A percentile compares a stretch with the other conserved stretches of the same genome.
These are phyloP conservation scores for Trididemnum miniatum DNA, from an alignment of 23 tunicate genomes.

Conservation along the genomic window DNA sequence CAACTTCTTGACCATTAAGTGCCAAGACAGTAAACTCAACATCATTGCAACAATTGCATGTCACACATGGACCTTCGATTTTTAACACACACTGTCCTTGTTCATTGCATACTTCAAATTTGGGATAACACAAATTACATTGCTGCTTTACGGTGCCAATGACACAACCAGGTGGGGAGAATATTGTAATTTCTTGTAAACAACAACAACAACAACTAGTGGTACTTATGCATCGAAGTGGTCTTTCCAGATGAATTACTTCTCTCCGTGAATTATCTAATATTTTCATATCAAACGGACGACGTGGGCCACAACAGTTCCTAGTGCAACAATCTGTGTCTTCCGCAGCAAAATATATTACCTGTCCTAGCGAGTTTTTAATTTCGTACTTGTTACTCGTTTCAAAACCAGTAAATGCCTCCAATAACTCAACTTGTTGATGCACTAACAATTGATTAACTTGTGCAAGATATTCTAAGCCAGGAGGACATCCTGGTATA, in stretches of 20 bases:
- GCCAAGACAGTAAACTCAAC: conserved; percentile 86
- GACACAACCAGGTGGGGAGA: conserved; percentile 77
- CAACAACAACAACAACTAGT: conserved; percentile 72
- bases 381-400: conserved; percentile 77
- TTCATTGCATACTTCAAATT: conserved; percentile 69
- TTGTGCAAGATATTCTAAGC: conserved; percentile 73
- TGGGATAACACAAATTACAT: conserved; percentile 65
- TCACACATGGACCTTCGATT: conserved; percentile 80
- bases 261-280: conserved; percentile 57
- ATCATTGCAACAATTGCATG: conserved; percentile 65
- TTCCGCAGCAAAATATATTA: conserved; percentile 86
- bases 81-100: conserved; percentile 57
- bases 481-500: conserved; percentile 73
- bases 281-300: conserved; percentile 81
- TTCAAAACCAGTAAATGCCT: conserved; percentile 76
- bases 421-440: conserved; percentile 74
- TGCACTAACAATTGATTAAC: conserved; percentile 74
- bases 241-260: conserved; percentile 74
- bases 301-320: conserved; percentile 81
- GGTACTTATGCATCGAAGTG: conserved; percentile 65
- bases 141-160: conserved; percentile 75
- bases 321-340: conserved; percentile 80
- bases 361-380: conserved; percentile 76
- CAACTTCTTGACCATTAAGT: conserved; percentile 62
- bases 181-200: conserved; percentile 65